Evolutionary conservation across 2,797 vertebrate genomes (phyloP).

Genomic region (Galagoides demidoff): DNA sequence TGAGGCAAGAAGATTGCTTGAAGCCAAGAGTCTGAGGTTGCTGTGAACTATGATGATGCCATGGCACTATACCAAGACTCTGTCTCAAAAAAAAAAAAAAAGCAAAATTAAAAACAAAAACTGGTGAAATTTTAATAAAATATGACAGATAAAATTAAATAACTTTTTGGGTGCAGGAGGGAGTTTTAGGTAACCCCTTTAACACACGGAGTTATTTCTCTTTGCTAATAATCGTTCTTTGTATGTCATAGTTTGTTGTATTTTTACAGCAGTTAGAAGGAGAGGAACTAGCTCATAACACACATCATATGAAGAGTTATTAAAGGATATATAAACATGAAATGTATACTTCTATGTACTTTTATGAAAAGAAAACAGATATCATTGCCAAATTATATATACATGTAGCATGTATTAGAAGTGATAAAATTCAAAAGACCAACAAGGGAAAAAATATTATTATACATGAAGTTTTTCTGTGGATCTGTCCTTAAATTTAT

Average conservation of each 20-base stretch:
- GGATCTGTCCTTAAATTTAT: background rate
- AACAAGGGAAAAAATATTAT: background rate
- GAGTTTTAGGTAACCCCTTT: background rate
- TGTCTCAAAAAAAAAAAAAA: too few species aligned
- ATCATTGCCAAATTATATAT: background rate
- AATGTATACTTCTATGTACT: background rate
- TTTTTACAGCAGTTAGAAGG: background rate
- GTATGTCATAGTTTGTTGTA: accelerated
- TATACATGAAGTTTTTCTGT: background rate
- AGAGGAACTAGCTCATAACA: background rate
- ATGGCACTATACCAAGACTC: too few species aligned
- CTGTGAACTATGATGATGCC: too few species aligned
- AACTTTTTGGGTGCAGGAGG: background rate
- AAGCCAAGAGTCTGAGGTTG: too few species aligned
- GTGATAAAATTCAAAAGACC: background rate
- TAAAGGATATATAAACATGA: background rate
- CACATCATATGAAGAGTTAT: background rate
- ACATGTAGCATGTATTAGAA: background rate
- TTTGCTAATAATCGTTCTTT: background rate
- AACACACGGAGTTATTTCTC: background rate
- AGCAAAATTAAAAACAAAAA: background rate
- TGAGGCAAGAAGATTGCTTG: too few species aligned
- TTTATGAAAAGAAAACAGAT: background rate
- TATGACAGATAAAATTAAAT: background rate
- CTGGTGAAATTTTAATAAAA: background rate